Conservation (phyloP, 2,113 vertebrate genomes). For the Protobothrops mucrosquamatus region DNA sequence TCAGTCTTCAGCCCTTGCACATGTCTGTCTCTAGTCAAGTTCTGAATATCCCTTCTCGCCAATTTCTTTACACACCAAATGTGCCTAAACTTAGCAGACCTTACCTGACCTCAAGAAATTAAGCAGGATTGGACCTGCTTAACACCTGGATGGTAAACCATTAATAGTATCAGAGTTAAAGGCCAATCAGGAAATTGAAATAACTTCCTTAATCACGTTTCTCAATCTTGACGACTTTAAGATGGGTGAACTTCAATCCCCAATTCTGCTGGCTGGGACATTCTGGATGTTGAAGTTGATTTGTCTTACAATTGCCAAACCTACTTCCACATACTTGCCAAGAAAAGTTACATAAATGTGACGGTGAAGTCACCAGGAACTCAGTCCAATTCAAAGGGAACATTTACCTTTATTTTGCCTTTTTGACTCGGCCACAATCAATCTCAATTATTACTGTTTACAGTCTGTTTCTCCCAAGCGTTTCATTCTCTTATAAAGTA, state of each 20-base stretch:
- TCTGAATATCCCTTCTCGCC: neutral
- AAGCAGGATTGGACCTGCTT: neutral
- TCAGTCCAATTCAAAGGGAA: neutral
- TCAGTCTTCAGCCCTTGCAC: neutral
- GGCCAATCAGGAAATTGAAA: neutral
- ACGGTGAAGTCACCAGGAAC: neutral
- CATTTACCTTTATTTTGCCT: neutral
- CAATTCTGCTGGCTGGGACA: neutral
- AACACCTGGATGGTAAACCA: neutral
- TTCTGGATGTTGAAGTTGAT: neutral
- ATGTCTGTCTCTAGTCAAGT: neutral
- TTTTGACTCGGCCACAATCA: neutral
- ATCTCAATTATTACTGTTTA: neutral
- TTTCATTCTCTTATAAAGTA: neutral
- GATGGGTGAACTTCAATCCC: neutral
- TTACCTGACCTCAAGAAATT: neutral
- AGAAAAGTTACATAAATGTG: neutral
- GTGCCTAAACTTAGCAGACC: neutral
- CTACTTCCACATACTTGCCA: neutral
- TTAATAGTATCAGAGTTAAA: neutral
- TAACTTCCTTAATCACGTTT: neutral
- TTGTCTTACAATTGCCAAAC: neutral
- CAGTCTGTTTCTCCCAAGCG: constrained; percentile 30
- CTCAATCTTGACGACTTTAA: neutral
- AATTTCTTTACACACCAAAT: neutral